These are phyloP conservation scores for Pelosia muscerda DNA, from an alignment of 2,888 invertebrate species.

Conservation along the genomic window DNA sequence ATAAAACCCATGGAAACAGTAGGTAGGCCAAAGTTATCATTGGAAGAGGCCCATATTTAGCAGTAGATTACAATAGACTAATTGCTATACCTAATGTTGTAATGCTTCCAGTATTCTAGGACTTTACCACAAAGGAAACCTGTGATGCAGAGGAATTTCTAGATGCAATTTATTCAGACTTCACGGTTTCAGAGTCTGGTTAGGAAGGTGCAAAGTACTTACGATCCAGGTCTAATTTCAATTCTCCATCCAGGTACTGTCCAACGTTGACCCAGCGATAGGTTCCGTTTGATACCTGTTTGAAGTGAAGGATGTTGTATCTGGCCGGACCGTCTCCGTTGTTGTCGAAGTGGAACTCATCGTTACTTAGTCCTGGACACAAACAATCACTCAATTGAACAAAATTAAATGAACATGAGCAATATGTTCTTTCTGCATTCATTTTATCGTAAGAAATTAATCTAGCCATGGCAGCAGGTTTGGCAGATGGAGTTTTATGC, in stretches of 20 bases:
- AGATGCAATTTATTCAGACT: too few relatives aligned
- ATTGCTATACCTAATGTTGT: too few relatives aligned
- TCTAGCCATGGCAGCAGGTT: not conserved
- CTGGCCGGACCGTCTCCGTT: constrained; percentile 98
- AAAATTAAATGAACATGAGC: too few relatives aligned
- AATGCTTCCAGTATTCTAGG: too few relatives aligned
- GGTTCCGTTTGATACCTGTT: constrained; percentile 90
- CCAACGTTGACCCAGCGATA: constrained; percentile 96
- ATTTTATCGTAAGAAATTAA: not conserved
- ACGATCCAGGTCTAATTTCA: constrained; percentile 93
- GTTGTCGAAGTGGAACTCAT: constrained; percentile 95
- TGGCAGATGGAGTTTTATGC: not conserved
- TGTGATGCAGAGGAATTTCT: too few relatives aligned
- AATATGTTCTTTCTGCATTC: not conserved
- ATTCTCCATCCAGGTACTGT: constrained; percentile 93
- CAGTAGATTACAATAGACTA: too few relatives aligned
- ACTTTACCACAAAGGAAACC: too few relatives aligned
- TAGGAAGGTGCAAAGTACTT: constrained; percentile 54
- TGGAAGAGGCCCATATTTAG: too few relatives aligned
- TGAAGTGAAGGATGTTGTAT: constrained; percentile 98
- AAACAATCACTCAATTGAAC: too few relatives aligned
- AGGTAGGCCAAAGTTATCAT: too few relatives aligned
- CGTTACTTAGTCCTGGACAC: constrained; percentile 94
- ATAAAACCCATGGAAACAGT: too few relatives aligned
- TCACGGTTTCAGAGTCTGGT: too few relatives aligned